phyloP scores from a whole-genome alignment of 1,140 invertebrate species.

The Drosophila leontia region DNA sequence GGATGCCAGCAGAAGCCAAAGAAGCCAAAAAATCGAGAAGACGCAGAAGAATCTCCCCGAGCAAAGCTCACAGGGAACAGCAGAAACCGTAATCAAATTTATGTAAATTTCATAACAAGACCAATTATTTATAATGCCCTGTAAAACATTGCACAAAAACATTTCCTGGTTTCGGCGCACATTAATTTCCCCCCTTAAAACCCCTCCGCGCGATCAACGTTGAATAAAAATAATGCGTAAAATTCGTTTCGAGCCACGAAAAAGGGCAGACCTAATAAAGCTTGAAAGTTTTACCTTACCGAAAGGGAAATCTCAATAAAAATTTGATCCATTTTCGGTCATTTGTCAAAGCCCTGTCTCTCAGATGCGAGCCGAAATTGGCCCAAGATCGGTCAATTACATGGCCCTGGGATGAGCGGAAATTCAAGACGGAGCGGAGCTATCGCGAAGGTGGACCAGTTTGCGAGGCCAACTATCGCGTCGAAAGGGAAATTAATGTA shows the following conservation, averaged over 20 bases:
- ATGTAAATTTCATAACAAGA: constrained; percentile 81
- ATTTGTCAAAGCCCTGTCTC: constrained; percentile 64
- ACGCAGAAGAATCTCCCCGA: constrained; percentile 30
- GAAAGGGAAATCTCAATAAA: constrained; percentile 67
- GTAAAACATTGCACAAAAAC: constrained; percentile 74
- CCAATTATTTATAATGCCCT: constrained; percentile 73
- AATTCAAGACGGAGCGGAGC: not conserved
- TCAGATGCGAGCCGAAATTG: constrained; percentile 51
- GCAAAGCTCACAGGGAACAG: not conserved
- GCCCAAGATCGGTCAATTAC: constrained; percentile 37
- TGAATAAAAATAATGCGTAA: constrained; percentile 62
- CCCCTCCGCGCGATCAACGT: not conserved
- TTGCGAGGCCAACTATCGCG: constrained; percentile 1
- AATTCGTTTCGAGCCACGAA: constrained; percentile 50
- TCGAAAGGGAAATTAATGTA: constrained; percentile 3
- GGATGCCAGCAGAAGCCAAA: constrained; percentile 37
- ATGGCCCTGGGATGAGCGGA: constrained; percentile 15
- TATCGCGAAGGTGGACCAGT: not conserved
- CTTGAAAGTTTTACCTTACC: constrained; percentile 49
- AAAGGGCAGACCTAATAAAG: constrained; percentile 36
- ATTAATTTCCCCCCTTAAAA: constrained; percentile 49
- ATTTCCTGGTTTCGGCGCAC: constrained; percentile 32
- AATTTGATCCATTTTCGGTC: constrained; percentile 66
- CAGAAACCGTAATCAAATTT: constrained; percentile 57
- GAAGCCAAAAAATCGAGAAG: constrained; percentile 10